Percentiles rank a stretch among this genome's conserved stretches.
phyloP scores from a whole-genome alignment of 2,888 invertebrate species.

The Tetragonula carbonaria region DNA sequence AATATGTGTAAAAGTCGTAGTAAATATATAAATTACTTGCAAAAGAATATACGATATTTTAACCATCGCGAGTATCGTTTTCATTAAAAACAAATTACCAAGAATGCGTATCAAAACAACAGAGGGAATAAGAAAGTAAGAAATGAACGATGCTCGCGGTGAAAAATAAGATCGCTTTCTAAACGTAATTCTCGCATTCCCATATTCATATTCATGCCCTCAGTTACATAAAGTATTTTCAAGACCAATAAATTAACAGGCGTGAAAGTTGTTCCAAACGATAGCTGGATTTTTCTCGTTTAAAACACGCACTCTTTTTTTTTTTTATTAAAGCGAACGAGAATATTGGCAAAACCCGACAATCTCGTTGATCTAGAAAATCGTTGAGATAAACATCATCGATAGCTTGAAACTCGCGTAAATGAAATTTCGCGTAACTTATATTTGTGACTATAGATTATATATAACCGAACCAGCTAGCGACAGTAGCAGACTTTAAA shows the following conservation, averaged over 20 bases:
- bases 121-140: not conserved
- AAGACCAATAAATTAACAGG: slow-evolving; percentile 2
- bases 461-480: not conserved
- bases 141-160: not conserved
- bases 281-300: slow-evolving; percentile 10
- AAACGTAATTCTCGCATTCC: not conserved
- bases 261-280: slow-evolving; percentile 28
- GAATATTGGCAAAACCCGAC: slow-evolving; percentile 13
- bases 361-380: slow-evolving; percentile 1
- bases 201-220: not conserved
- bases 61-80: too few species aligned
- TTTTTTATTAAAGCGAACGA: not conserved
- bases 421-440: not conserved
- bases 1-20: too few species aligned
- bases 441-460: not conserved
- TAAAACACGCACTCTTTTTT: not conserved
- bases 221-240: not conserved
- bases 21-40: too few species aligned
- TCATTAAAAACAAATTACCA: not conserved
- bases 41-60: too few species aligned
- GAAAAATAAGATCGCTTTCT: not conserved
- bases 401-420: not conserved
- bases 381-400: slow-evolving; percentile 2
- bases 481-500: not conserved
- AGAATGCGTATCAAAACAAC: not conserved